Conservation (phyloP, 2,888 invertebrate genomes). For the Drepanosiphum platanoidis region DNA sequence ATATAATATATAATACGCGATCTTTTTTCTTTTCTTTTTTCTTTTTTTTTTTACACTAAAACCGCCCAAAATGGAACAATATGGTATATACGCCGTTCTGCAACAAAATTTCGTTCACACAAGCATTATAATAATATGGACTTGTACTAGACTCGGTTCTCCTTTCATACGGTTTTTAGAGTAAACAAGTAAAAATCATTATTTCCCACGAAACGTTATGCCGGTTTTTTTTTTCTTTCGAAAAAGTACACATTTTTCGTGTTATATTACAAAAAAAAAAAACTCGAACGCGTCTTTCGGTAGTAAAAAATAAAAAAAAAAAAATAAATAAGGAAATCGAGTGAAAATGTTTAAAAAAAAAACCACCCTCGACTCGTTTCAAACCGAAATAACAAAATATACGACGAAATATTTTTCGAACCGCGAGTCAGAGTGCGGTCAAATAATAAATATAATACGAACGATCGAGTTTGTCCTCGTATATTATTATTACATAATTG, state of each 20-base stretch:
- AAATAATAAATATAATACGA: too few species aligned
- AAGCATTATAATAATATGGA: constrained; percentile 14
- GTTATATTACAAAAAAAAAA: background rate
- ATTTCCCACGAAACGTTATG: constrained; percentile 45
- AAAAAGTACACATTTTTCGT: background rate
- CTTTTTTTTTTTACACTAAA: too few species aligned
- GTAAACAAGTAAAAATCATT: constrained; percentile 28
- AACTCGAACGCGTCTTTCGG: background rate
- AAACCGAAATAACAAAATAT: background rate
- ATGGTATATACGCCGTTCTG: background rate
- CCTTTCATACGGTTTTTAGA: constrained; percentile 9
- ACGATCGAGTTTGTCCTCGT: too few species aligned
- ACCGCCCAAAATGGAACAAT: constrained; percentile 50
- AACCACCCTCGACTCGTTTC: background rate
- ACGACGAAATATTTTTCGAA: too few species aligned
- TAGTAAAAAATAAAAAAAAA: background rate
- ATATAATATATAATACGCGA: background rate
- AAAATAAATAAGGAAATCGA: background rate
- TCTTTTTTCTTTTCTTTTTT: too few species aligned
- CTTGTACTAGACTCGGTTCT: background rate
- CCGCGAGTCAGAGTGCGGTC: too few species aligned
- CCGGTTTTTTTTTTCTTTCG: too few species aligned
- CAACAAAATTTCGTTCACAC: background rate
- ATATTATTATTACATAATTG: background rate
- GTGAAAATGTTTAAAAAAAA: background rate